Evolutionary conservation across 2,113 vertebrate genomes (phyloP).

Genomic region (Pelusios castaneus): DNA sequence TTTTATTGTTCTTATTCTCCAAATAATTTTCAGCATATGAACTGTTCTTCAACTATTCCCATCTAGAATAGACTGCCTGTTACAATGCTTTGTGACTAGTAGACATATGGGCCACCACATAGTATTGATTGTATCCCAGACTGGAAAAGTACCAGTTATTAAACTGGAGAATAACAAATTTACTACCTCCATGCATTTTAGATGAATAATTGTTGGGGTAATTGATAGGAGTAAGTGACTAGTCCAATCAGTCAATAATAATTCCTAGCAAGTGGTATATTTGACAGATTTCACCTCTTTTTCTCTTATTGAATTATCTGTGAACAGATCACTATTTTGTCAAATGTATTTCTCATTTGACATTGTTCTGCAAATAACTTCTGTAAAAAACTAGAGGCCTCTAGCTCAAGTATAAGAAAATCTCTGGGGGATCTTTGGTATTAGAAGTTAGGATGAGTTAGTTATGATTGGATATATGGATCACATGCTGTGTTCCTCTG

Average conservation of each 20-base stretch:
- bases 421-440: not conserved
- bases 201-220: not conserved
- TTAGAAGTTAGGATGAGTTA: not conserved
- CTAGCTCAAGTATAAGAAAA: fast-evolving
- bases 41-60: not conserved
- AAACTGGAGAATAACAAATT: no score
- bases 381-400: fast-evolving
- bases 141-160: not conserved
- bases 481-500: not conserved
- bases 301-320: not conserved
- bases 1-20: not conserved
- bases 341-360: not conserved
- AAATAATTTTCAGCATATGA: not conserved
- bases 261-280: not conserved
- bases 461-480: not conserved
- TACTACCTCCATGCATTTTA: no score
- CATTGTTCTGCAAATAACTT: fast-evolving
- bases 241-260: not conserved
- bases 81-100: not conserved
- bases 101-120: not conserved
- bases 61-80: no score
- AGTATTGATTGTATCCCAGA: not conserved
- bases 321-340: not conserved
- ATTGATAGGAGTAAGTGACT: not conserved
- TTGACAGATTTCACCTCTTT: not conserved